Evolutionary conservation across 1,140 invertebrate species (phyloP).

Genomic region (Listronotus oregonensis): DNA sequence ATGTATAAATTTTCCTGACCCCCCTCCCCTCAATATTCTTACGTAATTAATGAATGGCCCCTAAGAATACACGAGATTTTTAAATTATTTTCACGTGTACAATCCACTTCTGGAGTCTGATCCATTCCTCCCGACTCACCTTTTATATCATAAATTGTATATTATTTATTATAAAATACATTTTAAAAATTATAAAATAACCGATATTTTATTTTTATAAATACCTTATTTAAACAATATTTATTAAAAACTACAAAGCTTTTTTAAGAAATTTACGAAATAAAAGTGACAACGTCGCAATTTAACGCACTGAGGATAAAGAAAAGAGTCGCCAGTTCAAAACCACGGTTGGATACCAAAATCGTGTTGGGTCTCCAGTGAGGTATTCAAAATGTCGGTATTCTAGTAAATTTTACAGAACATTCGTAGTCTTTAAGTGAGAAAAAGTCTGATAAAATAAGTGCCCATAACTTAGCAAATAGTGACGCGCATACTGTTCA

Average conservation of each 20-base stretch:
- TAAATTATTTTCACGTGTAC: no score
- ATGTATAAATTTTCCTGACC: no score
- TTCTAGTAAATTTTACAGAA: neutral
- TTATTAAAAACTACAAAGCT: neutral
- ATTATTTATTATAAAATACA: no score
- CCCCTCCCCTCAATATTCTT: no score
- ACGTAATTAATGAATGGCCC: no score
- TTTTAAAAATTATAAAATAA: no score
- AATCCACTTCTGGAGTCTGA: no score
- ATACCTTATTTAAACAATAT: no score
- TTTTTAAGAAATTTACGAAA: conserved; percentile 1
- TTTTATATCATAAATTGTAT: no score
- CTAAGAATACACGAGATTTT: no score
- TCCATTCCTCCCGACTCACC: no score
- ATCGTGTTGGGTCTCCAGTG: neutral
- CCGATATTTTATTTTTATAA: no score
- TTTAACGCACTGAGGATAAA: conserved; percentile 16
- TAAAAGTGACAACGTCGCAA: conserved; percentile 18
- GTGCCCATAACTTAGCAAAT: neutral
- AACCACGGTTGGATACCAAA: conserved; percentile 14
- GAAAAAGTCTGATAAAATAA: neutral
- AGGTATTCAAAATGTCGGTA: conserved; percentile 6
- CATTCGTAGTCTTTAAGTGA: neutral
- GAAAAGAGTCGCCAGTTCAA: conserved; percentile 22
- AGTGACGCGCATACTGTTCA: neutral